Percentiles rank a stretch among this genome's conserved stretches.
phyloP scores from a whole-genome alignment of 2,888 invertebrate genomes.

The Eulithis testata region DNA sequence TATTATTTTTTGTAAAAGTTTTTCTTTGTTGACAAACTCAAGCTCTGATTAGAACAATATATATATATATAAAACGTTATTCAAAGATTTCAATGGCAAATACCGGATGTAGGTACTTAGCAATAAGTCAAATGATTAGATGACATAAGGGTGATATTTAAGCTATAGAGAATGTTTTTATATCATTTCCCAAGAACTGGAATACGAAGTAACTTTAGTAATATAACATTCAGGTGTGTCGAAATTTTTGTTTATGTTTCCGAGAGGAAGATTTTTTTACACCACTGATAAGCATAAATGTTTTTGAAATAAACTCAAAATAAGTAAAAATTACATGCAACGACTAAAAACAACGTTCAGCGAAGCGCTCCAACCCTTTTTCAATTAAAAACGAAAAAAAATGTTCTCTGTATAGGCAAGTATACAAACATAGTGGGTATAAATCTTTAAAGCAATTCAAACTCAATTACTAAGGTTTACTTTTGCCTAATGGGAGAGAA shows the following conservation, averaged over 20 bases:
- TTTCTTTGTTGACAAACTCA: too few species aligned
- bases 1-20: too few species aligned
- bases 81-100: background rate
- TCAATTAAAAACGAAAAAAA: constrained; percentile 61
- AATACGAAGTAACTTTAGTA: constrained; percentile 20
- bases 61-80: too few species aligned
- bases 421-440: constrained; percentile 65
- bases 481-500: constrained; percentile 72
- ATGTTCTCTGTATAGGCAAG: constrained; percentile 58
- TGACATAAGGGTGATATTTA: too few species aligned
- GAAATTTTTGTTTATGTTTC: too few species aligned
- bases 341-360: constrained; percentile 25
- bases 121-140: constrained; percentile 11
- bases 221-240: constrained; percentile 9
- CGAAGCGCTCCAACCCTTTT: constrained; percentile 46
- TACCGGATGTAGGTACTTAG: too few species aligned
- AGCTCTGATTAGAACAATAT: too few species aligned
- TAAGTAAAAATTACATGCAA: constrained; percentile 23
- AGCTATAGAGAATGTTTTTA: constrained; percentile 3
- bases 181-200: constrained; percentile 9
- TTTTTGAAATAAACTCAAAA: background rate
- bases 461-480: constrained; percentile 80
- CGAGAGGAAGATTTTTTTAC: too few species aligned
- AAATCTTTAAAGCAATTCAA: constrained; percentile 80
- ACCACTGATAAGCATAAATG: background rate